A percentile compares a stretch with the other conserved stretches of the same genome.
These are phyloP conservation scores for Akabosia matsudoensis DNA, from an alignment of 1,140 invertebrate species.

Conservation along the genomic window DNA sequence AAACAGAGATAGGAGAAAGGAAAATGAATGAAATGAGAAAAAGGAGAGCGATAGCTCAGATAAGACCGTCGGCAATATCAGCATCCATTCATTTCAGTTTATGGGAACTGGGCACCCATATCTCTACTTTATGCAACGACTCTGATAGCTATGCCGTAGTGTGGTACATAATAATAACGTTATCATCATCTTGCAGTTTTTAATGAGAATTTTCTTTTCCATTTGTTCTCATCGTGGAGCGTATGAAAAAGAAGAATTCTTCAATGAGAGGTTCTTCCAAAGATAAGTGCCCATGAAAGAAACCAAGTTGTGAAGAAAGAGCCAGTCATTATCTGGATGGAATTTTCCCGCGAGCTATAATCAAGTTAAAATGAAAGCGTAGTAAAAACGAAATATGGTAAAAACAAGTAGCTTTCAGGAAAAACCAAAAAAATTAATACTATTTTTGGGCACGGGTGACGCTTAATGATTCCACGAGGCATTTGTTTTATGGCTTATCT, in stretches of 20 bases:
- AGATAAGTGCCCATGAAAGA: neutral
- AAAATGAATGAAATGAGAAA: neutral
- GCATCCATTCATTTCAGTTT: neutral
- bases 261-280: neutral
- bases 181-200: neutral
- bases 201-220: neutral
- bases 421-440: neutral
- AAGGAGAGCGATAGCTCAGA: neutral
- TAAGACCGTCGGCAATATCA: neutral
- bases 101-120: neutral
- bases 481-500: too few relatives aligned
- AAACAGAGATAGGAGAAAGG: neutral
- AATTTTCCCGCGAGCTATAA: neutral
- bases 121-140: neutral
- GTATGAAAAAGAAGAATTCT: too few relatives aligned
- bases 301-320: neutral
- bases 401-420: neutral
- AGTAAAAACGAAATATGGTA: neutral
- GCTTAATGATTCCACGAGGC: neutral
- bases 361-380: constrained; percentile 7
- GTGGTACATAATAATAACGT: neutral
- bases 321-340: neutral
- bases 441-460: too few relatives aligned
- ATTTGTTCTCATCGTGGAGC: neutral
- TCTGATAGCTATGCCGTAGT: neutral